Evolutionary conservation across 2,888 invertebrate species (phyloP), one percentile per base, ranked within the genome.

Genomic region (Platynereis dumerilii): DNA sequence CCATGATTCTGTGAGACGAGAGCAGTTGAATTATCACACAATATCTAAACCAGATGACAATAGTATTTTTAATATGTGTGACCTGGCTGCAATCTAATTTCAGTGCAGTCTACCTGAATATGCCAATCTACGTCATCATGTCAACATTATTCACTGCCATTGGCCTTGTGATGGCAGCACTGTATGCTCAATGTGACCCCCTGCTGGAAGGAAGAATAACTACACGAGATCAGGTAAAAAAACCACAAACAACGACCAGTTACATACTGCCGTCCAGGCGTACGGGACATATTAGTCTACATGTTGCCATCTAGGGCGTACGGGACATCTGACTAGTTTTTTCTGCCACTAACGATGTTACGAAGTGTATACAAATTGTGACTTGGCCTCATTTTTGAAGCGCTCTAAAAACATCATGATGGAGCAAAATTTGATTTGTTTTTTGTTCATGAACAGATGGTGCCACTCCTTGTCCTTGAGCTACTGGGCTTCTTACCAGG

Each of bases 181-280:
- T 72, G 12, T 78, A 76, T 60, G 60, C 72, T 60, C 71, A 71
- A 5, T 79, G 79, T 70, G 78, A 79, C 67, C 76, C 78, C 1
- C 67, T 71, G 42, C 2, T 1, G 1, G 24, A 42, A 29, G 42
- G 42, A 10, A 17, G 48, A 48, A 64, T 64, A 2, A n/a, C 15
- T 2, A 5, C n/a, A 7, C 34, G 27, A n/a, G 63, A 57, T 22
- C 63, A 57, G 34, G 55, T 55, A 26, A 7, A 12, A 48, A 20
- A 48, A 34, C 20, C 10, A 12, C 10, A 42, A 12, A 42, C 17
- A 12, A 12, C 17, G n/a, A n/a, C n/a, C n/a, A n/a, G n/a, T n/a
- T n/a, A n/a, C n/a, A n/a, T n/a, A n/a, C n/a, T n/a, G n/a, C n/a
- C n/a, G n/a, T n/a, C n/a, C n/a, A n/a, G n/a, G n/a, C n/a, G n/a